phyloP scores from a whole-genome alignment of 2,113 vertebrate genomes.

The Prochilodus magdalenae region DNA sequence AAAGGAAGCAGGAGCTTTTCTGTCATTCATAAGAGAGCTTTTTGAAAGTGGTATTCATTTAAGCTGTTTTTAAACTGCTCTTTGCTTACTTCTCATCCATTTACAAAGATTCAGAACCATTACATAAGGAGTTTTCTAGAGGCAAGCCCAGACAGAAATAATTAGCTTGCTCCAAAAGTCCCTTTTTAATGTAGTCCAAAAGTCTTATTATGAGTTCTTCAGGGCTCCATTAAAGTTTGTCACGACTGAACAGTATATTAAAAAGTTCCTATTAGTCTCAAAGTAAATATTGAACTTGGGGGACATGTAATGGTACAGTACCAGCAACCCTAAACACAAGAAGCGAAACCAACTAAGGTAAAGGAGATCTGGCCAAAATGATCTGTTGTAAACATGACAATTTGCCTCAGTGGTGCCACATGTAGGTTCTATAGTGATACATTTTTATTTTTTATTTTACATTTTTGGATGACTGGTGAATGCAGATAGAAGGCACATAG shows the following conservation, averaged over 20 bases:
- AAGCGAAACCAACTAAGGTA: too few species aligned
- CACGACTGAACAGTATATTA: background rate
- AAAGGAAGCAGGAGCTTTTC: slow-evolving; percentile 5
- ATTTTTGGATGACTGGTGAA: too few species aligned
- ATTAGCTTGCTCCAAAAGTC: background rate
- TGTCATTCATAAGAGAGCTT: background rate
- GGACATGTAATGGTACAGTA: too few species aligned
- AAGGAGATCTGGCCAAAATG: too few species aligned
- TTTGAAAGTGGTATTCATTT: background rate
- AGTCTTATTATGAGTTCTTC: background rate
- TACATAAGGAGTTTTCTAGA: background rate
- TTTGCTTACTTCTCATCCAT: background rate
- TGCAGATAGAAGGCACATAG: too few species aligned
- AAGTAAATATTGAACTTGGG: background rate
- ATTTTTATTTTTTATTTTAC: too few species aligned
- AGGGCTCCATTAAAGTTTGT: background rate
- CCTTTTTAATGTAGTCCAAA: background rate
- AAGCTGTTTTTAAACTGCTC: background rate
- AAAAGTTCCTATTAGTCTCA: too few species aligned
- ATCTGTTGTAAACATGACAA: too few species aligned
- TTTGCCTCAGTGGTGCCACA: too few species aligned
- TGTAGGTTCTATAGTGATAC: too few species aligned
- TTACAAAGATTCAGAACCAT: background rate
- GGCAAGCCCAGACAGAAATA: slow-evolving; percentile 6
- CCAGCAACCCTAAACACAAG: too few species aligned